A percentile compares a stretch with the other conserved stretches of the same genome.
Evolutionary conservation across 2,888 invertebrate genomes (phyloP).

Genomic region (Melinaea menophilus): DNA sequence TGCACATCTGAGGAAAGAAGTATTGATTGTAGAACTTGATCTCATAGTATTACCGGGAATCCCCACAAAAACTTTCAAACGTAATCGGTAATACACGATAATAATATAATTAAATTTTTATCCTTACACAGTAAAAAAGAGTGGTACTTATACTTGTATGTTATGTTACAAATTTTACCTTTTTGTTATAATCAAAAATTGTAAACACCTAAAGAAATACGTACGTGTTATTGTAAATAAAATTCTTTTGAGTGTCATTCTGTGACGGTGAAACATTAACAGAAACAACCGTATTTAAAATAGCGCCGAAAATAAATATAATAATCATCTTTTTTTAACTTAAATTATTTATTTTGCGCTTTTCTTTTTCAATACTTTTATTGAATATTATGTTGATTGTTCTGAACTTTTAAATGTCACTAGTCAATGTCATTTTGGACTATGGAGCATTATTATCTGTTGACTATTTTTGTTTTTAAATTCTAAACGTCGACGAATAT

Average conservation of each 20-base stretch:
- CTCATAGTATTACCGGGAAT: no score
- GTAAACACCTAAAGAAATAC: conserved; percentile 31
- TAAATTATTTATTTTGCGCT: neutral
- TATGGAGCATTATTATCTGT: no score
- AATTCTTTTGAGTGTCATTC: conserved; percentile 43
- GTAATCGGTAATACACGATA: no score
- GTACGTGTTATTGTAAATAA: conserved; percentile 56
- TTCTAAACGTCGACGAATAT: no score
- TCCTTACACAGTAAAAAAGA: no score
- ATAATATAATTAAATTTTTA: no score
- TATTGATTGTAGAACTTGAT: neutral
- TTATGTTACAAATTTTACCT: neutral
- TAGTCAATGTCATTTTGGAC: neutral
- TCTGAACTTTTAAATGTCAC: neutral
- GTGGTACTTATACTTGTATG: no score
- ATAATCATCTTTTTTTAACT: conserved; percentile 12
- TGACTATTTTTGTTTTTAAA: no score
- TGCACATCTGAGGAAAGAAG: conserved; percentile 46
- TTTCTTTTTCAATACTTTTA: neutral
- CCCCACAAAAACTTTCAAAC: no score
- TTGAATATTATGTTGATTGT: neutral
- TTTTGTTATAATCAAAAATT: neutral
- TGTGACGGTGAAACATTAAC: conserved; percentile 1
- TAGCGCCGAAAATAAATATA: conserved; percentile 18
- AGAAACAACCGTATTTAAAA: conserved; percentile 10